Evolutionary conservation across 92 coral and sea anemone genomes (phyloP).

Genomic region (Hydrozoanthus gracilis): DNA sequence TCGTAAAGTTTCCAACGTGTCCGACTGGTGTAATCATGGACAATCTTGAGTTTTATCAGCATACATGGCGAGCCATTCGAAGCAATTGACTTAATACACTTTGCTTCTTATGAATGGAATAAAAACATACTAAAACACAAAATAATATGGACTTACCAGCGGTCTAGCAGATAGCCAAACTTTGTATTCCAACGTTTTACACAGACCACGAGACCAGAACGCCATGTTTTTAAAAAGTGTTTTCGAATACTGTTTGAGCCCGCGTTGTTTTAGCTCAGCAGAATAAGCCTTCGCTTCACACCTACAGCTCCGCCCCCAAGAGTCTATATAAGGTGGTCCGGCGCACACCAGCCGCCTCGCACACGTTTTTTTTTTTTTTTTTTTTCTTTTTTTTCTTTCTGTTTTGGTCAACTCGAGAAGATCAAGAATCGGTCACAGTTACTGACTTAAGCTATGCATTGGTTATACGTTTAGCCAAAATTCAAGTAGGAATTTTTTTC

Average conservation of each 20-base stretch:
- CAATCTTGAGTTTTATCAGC: background rate
- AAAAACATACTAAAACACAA: background rate
- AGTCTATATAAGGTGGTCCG: background rate
- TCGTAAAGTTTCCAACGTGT: background rate
- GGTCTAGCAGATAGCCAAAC: slow-evolving; percentile 39
- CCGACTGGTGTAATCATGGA: slow-evolving; percentile 1
- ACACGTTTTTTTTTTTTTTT: no score
- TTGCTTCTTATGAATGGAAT: background rate
- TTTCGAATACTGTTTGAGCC: background rate
- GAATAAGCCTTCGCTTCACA: slow-evolving; percentile 3
- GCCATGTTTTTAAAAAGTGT: slow-evolving; percentile 20
- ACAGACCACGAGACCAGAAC: slow-evolving; percentile 30
- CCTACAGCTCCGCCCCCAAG: slow-evolving; percentile 15
- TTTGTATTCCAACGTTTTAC: background rate
- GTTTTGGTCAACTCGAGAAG: no score
- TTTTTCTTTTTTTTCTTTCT: no score
- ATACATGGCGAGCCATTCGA: background rate
- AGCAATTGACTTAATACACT: background rate
- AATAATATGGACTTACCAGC: slow-evolving; percentile 8
- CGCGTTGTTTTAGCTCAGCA: slow-evolving; percentile 16
- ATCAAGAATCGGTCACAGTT: no score
- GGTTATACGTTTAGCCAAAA: no score
- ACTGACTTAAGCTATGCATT: no score
- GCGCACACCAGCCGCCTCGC: no score
- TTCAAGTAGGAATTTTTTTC: no score